Base-by-base conservation (phyloP, 2,888 invertebrate species). In the Gibbula magus region DNA sequence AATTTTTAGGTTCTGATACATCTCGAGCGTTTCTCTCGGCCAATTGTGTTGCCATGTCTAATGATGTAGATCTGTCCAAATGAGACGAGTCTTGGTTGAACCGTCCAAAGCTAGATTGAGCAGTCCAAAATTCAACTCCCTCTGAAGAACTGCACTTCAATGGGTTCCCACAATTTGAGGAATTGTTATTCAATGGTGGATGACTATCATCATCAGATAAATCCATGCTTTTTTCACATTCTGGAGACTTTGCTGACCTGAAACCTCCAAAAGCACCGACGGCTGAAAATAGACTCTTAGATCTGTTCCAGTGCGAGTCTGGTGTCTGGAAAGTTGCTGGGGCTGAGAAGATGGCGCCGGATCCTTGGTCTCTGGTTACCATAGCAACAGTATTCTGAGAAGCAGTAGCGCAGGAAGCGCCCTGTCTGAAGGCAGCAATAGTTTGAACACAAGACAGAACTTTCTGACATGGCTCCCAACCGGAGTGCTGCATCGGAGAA, bases 401-500 rank as follows among this genome's bases (percentile, higher is more conserved):
- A 13, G 1, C 10, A 25, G 61, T 61, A 5, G 3, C 13, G 4
- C 25, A 61, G 16, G 29, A 2, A 20, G n/a, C 35, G 25, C 39
- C 20, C 25, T 4, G 20, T 35, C 35, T 16, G 35, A 70, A 70
- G n/a, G 70, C 70, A 39, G 70, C 0, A n/a, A 70, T 39, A 35
- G 70, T 39, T 10, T 35, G 16, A 13, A 39, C 35, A 35, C 35
- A 39, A 35, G 70, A 70, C 18, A 35, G 32, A 20, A 35, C 39
- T 39, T 35, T 70, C 32, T 70, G 16, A 8, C 35, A 35, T 4
- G 35, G 20, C 4, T 75, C 75, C 75, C 75, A 75, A 1, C 74
- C 74, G 3, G 66, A 51, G 61, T 51, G 75, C 22, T 54, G 53
- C 70, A 66, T 66, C 18, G 79, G 35, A 22, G 70, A 70, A 35